Evolutionary conservation across 1,140 invertebrate species (phyloP).

Genomic region (Diabrotica virgifera): DNA sequence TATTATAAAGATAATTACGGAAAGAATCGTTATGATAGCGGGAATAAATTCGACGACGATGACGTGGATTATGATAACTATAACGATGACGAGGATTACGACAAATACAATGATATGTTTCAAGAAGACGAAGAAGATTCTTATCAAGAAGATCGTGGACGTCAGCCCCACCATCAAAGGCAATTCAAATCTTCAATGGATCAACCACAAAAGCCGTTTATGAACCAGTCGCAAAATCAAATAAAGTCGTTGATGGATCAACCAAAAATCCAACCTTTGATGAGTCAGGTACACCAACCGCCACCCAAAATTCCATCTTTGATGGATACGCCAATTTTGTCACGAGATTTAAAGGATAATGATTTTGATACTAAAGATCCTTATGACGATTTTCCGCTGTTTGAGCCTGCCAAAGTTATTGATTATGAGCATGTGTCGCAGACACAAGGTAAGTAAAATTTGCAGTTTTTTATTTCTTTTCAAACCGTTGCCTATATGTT

Average conservation of each 20-base stretch:
- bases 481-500: too few species aligned
- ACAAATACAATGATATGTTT: slow-evolving; percentile 30
- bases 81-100: slow-evolving; percentile 27
- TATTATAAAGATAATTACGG: too few species aligned
- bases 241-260: not conserved
- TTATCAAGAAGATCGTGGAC: slow-evolving; percentile 1
- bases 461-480: too few species aligned
- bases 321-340: slow-evolving; percentile 11
- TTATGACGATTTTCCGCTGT: slow-evolving; percentile 29
- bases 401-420: slow-evolving; percentile 52
- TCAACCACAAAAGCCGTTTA: not conserved
- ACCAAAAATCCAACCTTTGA: not conserved
- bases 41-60: not conserved
- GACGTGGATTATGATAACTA: slow-evolving; percentile 16
- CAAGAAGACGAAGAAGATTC: slow-evolving; percentile 20
- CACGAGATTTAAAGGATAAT: not conserved
- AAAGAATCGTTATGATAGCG: not conserved
- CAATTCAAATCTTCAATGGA: not conserved
- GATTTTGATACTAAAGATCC: not conserved
- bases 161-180: not conserved
- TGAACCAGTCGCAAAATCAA: not conserved
- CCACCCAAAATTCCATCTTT: slow-evolving; percentile 6
- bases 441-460: slow-evolving; percentile 34
- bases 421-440: slow-evolving; percentile 67
- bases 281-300: not conserved